A percentile compares a stretch with the other conserved stretches of the same genome.
Evolutionary conservation across 2,888 invertebrate species (phyloP).

Genomic region (Monopis laevigella): DNA sequence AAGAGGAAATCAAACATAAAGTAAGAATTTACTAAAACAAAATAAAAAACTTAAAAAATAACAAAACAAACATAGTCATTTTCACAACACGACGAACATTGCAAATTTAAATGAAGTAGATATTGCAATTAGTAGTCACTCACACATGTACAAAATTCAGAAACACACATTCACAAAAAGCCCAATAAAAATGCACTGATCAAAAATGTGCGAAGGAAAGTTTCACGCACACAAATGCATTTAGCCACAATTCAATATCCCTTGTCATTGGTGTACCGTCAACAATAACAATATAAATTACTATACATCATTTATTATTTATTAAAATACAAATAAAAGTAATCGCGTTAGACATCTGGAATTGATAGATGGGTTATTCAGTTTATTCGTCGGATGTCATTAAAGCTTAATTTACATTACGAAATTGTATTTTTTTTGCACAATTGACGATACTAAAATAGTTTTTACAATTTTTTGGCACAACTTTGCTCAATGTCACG

Average conservation of each 20-base stretch:
- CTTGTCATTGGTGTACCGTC: slow-evolving; percentile 55
- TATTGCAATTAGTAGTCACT: slow-evolving; percentile 62
- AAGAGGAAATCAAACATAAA: not conserved
- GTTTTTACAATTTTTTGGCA: too few relatives aligned
- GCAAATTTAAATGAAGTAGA: slow-evolving; percentile 68
- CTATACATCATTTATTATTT: not conserved
- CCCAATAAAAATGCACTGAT: slow-evolving; percentile 56
- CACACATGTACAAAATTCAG: slow-evolving; percentile 25
- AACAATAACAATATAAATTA: slow-evolving; percentile 28
- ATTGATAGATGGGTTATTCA: too few relatives aligned
- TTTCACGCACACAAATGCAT: slow-evolving; percentile 37
- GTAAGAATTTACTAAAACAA: too few relatives aligned
- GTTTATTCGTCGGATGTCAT: too few relatives aligned
- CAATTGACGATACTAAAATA: too few relatives aligned
- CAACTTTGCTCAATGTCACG: too few relatives aligned
- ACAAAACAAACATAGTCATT: not conserved
- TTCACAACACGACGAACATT: slow-evolving; percentile 28
- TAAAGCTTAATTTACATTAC: too few relatives aligned
- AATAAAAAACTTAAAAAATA: too few relatives aligned
- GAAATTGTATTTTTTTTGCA: too few relatives aligned
- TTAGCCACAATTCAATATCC: slow-evolving; percentile 59
- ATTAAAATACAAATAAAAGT: not conserved
- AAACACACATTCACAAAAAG: slow-evolving; percentile 2
- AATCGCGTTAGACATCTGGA: too few relatives aligned
- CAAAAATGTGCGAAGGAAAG: slow-evolving; percentile 59